Evolutionary conservation across 2,888 invertebrate genomes (phyloP).

Genomic region (Philonicus albiceps): DNA sequence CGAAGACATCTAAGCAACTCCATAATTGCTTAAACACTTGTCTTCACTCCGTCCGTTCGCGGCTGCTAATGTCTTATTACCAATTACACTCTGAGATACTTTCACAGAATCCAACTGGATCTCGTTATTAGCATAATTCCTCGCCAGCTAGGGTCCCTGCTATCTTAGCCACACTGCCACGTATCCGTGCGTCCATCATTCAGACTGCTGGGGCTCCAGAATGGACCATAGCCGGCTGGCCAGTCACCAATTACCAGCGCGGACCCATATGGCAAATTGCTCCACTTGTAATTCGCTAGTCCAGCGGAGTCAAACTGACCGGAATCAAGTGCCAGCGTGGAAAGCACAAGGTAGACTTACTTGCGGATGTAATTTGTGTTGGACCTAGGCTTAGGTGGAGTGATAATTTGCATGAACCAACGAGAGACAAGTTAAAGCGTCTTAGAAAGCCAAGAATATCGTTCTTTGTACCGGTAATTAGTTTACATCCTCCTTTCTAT

Average conservation of each 20-base stretch:
- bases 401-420: slow-evolving; percentile 40
- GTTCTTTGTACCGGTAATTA: too few relatives aligned
- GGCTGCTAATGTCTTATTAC: slow-evolving; percentile 40
- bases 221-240: background rate
- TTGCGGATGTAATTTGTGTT: background rate
- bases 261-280: slow-evolving; percentile 44
- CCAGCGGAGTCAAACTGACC: background rate
- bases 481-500: too few relatives aligned
- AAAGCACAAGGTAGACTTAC: slow-evolving; percentile 25
- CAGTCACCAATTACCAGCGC: slow-evolving; percentile 14
- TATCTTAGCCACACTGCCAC: background rate
- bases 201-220: background rate
- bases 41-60: slow-evolving; percentile 34
- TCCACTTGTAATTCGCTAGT: slow-evolving; percentile 44
- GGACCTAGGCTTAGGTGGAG: background rate
- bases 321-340: slow-evolving; percentile 38
- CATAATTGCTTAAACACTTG: slow-evolving; percentile 41
- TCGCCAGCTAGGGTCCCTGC: background rate
- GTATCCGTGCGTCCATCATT: slow-evolving; percentile 26
- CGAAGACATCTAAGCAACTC: slow-evolving; percentile 9
- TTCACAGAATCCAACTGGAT: slow-evolving; percentile 20
- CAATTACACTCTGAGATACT: slow-evolving; percentile 28
- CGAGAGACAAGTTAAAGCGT: background rate
- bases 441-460: background rate
- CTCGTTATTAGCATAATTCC: slow-evolving; percentile 34